These are phyloP conservation scores for Graphium colonna DNA, from an alignment of 2,888 invertebrate genomes.

Conservation along the genomic window DNA sequence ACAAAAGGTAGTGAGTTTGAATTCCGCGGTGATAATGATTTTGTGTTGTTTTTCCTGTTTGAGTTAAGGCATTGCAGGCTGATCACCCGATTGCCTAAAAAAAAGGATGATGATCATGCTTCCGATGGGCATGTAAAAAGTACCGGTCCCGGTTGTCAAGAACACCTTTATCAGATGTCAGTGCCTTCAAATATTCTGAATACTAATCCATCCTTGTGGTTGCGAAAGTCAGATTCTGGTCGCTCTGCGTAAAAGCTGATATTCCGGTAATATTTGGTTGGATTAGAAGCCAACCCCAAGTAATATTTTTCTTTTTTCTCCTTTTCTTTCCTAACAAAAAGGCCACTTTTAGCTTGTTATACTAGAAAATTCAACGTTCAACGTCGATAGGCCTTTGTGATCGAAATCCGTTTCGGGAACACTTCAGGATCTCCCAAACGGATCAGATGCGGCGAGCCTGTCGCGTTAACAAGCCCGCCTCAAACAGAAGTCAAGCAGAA, in stretches of 20 bases:
- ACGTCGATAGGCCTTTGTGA: too few relatives aligned
- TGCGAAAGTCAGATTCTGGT: background rate
- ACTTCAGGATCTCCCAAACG: conserved; percentile 11
- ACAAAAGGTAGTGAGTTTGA: background rate
- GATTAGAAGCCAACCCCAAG: too few relatives aligned
- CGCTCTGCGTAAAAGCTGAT: too few relatives aligned
- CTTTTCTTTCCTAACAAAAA: background rate
- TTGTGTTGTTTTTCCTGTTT: too few relatives aligned
- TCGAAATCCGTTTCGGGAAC: background rate
- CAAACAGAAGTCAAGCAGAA: conserved; percentile 66
- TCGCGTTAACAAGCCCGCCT: conserved; percentile 53
- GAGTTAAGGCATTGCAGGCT: too few relatives aligned
- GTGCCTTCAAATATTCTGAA: too few relatives aligned
- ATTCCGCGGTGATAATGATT: too few relatives aligned
- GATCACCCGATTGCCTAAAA: too few relatives aligned
- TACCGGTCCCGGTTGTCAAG: too few relatives aligned
- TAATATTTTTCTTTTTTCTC: background rate
- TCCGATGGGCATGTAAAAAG: background rate
- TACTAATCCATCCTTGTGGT: background rate
- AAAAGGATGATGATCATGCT: too few relatives aligned
- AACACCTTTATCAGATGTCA: too few relatives aligned
- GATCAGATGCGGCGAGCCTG: conserved; percentile 19
- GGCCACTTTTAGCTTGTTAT: background rate
- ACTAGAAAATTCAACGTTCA: background rate
- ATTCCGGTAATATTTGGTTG: too few relatives aligned